These are phyloP conservation scores for Gonatopus flavifemur DNA, from an alignment of 1,140 invertebrate species.

Conservation along the genomic window DNA sequence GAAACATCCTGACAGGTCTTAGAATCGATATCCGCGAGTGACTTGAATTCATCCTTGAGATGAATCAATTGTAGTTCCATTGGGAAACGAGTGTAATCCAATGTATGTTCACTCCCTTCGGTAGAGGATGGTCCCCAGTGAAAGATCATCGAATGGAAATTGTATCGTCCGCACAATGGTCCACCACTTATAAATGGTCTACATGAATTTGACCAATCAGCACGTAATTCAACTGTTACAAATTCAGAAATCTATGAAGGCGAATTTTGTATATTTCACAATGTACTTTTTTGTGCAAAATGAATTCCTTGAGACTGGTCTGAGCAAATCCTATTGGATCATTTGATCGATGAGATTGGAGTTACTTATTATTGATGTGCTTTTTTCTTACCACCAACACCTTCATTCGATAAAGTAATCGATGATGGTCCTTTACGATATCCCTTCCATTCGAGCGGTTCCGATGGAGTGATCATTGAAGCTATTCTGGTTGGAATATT, in stretches of 20 bases:
- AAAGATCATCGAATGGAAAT: slow-evolving; percentile 58
- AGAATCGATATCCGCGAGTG: slow-evolving; percentile 14
- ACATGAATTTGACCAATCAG: slow-evolving; percentile 22
- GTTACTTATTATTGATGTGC: too few relatives aligned
- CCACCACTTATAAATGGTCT: slow-evolving; percentile 57
- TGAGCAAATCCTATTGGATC: too few relatives aligned
- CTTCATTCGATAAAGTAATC: slow-evolving; percentile 36
- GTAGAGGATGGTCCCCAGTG: slow-evolving; percentile 61
- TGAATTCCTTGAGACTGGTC: too few relatives aligned
- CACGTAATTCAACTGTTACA: slow-evolving; percentile 32
- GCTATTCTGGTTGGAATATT: slow-evolving; percentile 45
- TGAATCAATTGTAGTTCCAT: slow-evolving; percentile 61
- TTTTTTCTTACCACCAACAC: too few relatives aligned
- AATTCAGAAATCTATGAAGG: too few relatives aligned
- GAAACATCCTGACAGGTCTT: too few relatives aligned
- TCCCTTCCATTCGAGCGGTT: slow-evolving; percentile 37
- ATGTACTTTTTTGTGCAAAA: too few relatives aligned
- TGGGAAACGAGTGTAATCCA: slow-evolving; percentile 58
- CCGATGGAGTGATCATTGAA: slow-evolving; percentile 27
- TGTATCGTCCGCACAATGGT: slow-evolving; percentile 53
- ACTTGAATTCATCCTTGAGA: slow-evolving; percentile 32
- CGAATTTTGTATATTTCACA: too few relatives aligned
- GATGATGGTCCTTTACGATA: slow-evolving; percentile 31
- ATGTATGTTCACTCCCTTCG: slow-evolving; percentile 63
- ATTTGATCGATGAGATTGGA: too few relatives aligned